Evolutionary conservation across 64 coral and sea anemone genomes (phyloP).

Genomic region (Catalaphyllia jardinei): DNA sequence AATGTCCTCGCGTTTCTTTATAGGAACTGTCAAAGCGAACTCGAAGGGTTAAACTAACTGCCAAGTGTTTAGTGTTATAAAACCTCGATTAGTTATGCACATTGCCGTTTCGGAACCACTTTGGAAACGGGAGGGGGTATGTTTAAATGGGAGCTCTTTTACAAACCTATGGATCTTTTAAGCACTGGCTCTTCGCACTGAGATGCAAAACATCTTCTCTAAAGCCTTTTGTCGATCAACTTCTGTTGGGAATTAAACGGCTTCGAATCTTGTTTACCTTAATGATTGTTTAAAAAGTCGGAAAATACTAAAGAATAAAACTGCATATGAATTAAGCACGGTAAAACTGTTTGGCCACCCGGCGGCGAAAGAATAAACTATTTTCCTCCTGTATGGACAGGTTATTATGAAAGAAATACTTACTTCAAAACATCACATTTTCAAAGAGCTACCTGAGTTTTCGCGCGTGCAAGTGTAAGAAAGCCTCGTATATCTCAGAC

Average conservation of each 20-base stretch:
- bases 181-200: neutral
- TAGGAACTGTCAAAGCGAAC: neutral
- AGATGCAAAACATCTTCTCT: neutral
- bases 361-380: conserved; percentile 1
- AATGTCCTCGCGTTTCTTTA: conserved; percentile 8
- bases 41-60: neutral
- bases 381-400: no score
- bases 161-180: neutral
- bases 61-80: neutral
- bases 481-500: neutral
- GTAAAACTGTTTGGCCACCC: neutral
- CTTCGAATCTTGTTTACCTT: neutral
- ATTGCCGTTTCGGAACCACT: neutral
- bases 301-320: neutral
- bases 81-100: neutral
- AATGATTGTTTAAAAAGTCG: neutral
- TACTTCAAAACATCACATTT: neutral
- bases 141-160: neutral
- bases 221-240: neutral
- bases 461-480: neutral
- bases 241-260: no score
- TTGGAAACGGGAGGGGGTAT: neutral
- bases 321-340: neutral
- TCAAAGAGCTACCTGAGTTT: neutral
- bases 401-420: neutral